Evolutionary conservation across 2,888 invertebrate genomes (phyloP).

Genomic region (Athrips mouffetella): DNA sequence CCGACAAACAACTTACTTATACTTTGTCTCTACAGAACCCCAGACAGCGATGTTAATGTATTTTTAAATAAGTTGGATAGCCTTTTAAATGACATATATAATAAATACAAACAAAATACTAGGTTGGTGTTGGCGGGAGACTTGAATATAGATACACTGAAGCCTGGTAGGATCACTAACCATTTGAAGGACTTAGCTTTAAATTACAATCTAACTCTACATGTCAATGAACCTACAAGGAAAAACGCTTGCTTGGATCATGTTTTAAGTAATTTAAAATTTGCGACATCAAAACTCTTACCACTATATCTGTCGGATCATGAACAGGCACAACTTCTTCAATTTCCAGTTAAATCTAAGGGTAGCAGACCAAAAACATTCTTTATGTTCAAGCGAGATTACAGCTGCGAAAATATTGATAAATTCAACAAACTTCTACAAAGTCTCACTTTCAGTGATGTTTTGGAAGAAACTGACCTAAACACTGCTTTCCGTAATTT

Average conservation of each 20-base stretch:
- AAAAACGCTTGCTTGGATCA: neutral
- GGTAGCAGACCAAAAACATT: neutral
- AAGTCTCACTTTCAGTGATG: constrained; percentile 9
- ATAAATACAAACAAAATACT: neutral
- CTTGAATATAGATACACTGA: constrained; percentile 13
- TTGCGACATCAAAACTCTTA: constrained; percentile 2
- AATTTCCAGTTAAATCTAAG: constrained; percentile 8
- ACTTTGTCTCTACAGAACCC: neutral
- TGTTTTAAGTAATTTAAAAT: constrained; percentile 8
- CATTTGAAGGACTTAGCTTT: constrained; percentile 6
- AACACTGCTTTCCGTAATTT: neutral
- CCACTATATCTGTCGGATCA: constrained; percentile 16
- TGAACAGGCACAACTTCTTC: constrained; percentile 13
- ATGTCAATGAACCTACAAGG: neutral
- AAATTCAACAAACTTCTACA: constrained; percentile 14
- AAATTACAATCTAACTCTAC: neutral
- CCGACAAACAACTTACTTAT: neutral
- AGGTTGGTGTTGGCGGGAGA: constrained; percentile 10
- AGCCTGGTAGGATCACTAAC: neutral
- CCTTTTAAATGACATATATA: neutral
- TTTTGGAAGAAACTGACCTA: neutral
- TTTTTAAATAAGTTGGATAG: neutral
- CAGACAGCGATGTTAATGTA: neutral
- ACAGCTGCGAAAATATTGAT: constrained; percentile 8
- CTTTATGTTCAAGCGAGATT: constrained; percentile 9